Conservation (phyloP, 1,140 invertebrate species). For the Colletes latitarsis region DNA sequence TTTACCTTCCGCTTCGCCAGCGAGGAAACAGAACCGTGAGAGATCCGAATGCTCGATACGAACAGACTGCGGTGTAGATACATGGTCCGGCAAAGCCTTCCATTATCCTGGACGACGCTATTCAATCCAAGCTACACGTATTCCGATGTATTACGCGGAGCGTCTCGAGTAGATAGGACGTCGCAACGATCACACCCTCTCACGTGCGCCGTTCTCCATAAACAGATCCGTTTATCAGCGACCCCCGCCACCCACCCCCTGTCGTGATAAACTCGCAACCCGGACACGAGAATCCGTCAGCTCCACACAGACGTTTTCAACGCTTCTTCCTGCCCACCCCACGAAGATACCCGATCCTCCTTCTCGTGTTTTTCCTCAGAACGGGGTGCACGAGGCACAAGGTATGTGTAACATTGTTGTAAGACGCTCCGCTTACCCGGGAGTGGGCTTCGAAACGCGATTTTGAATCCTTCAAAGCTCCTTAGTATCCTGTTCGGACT, state of each 20-base stretch:
- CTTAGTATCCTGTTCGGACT: no score
- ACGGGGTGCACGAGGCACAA: background rate
- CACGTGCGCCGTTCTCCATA: conserved; percentile 20
- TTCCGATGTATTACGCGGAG: conserved; percentile 50
- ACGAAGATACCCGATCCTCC: background rate
- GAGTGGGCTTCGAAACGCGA: no score
- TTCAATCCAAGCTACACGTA: conserved; percentile 61
- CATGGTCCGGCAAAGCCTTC: conserved; percentile 62
- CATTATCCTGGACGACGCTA: conserved; percentile 61
- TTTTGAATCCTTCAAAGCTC: no score
- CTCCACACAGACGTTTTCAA: background rate
- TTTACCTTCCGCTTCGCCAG: conserved; percentile 19
- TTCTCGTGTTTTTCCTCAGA: background rate
- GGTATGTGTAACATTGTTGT: background rate
- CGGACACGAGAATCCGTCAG: conserved; percentile 17
- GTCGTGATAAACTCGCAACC: conserved; percentile 41
- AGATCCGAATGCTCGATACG: conserved; percentile 57
- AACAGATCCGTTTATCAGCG: conserved; percentile 56
- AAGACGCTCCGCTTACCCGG: background rate
- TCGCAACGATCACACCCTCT: conserved; percentile 31
- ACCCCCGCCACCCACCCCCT: no score
- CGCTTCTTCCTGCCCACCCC: background rate
- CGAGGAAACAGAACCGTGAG: conserved; percentile 44
- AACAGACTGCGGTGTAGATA: conserved; percentile 49
- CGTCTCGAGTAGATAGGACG: conserved; percentile 56